Conservation (phyloP, 2,888 invertebrate genomes). For the Noctua fimbriata region DNA sequence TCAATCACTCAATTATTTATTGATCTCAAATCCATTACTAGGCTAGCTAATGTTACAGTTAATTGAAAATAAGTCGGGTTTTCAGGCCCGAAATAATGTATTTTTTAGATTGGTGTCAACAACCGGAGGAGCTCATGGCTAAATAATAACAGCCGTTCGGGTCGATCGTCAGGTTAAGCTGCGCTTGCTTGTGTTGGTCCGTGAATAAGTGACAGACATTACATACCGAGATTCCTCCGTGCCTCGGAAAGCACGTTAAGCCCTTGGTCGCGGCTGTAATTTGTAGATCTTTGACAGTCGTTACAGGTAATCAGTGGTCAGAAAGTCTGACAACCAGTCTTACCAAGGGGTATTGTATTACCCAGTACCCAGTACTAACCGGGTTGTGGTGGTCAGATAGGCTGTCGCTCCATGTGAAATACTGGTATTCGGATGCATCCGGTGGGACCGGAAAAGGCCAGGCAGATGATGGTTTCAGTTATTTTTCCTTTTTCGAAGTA, state of each 20-base stretch:
- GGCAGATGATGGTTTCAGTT: background rate
- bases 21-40: background rate
- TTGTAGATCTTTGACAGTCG: background rate
- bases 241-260: background rate
- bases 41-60: background rate
- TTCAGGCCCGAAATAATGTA: background rate
- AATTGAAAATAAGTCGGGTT: background rate
- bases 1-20: background rate
- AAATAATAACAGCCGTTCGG: background rate
- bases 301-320: background rate
- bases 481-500: background rate
- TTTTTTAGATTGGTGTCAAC: background rate
- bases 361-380: background rate
- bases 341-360: background rate
- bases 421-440: background rate
- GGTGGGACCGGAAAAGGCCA: background rate
- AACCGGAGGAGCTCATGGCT: background rate
- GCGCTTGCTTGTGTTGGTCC: background rate
- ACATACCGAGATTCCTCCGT: background rate
- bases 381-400: background rate
- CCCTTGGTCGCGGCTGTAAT: background rate
- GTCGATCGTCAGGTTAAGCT: background rate
- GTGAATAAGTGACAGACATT: background rate
- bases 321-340: background rate
- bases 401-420: background rate